Conservation (phyloP, 2,113 vertebrate species). For the Pyxicephalus adspersus region DNA sequence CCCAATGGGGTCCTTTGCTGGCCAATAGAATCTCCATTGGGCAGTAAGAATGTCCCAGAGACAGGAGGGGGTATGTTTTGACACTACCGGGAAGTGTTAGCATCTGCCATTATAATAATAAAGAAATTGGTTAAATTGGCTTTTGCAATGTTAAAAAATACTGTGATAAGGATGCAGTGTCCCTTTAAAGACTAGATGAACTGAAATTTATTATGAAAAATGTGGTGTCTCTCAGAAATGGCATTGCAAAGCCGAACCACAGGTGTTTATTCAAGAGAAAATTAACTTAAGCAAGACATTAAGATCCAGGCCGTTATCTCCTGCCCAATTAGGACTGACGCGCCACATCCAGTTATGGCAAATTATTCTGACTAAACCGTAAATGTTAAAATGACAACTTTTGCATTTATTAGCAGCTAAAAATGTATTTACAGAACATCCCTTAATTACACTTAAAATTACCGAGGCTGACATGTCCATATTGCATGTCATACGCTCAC, state of each 20-base stretch:
- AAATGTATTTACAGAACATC: conserved; percentile 9
- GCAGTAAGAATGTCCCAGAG: no score
- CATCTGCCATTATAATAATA: no score
- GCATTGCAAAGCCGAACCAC: background rate
- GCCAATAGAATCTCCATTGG: no score
- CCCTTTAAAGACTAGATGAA: no score
- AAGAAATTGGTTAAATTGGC: no score
- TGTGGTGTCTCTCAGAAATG: no score
- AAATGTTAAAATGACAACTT: conserved; percentile 30
- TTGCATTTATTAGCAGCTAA: conserved; percentile 25
- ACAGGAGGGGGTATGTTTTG: no score
- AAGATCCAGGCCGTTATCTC: conserved; percentile 1
- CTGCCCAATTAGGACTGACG: conserved; percentile 16
- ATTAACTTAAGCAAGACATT: conserved; percentile 27
- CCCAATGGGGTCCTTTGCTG: no score
- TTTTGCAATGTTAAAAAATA: no score
- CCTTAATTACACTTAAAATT: conserved; percentile 46
- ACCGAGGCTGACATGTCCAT: conserved; percentile 1
- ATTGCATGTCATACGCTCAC: conserved; percentile 12
- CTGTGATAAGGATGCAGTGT: no score
- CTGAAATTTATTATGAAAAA: no score
- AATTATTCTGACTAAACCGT: conserved; percentile 30
- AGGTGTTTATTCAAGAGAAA: conserved; percentile 20
- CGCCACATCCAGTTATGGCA: background rate
- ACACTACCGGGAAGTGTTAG: no score